Percentiles rank a stretch among this genome's conserved stretches.
phyloP scores from a whole-genome alignment of 2,113 vertebrate genomes.

The Colaptes auratus region DNA sequence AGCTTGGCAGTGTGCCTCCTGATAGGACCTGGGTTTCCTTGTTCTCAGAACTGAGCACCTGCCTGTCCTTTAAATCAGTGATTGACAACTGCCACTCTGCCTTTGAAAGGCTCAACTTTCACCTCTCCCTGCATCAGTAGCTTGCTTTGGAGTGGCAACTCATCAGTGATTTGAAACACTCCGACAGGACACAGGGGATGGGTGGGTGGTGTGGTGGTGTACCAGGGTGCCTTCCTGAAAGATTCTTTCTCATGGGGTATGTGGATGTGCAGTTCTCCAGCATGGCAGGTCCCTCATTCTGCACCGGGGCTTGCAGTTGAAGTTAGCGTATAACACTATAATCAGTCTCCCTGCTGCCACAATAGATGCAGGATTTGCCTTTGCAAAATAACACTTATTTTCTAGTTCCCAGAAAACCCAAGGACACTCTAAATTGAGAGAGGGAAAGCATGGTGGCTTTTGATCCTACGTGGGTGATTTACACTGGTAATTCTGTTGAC shows the following conservation, averaged over 20 bases:
- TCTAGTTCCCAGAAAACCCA: background rate
- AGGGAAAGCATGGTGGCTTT: background rate
- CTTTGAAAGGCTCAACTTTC: background rate
- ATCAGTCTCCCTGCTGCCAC: background rate
- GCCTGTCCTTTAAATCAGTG: background rate
- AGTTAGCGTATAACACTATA: background rate
- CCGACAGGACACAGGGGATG: background rate
- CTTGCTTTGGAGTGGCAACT: background rate
- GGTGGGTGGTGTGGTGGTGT: background rate
- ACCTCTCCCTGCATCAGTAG: background rate
- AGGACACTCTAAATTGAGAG: background rate
- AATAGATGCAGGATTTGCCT: background rate
- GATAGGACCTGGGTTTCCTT: background rate
- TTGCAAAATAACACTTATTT: background rate
- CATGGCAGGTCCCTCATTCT: background rate
- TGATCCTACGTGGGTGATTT: background rate
- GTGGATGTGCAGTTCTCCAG: rapidly evolving
- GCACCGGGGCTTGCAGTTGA: background rate
- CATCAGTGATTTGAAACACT: background rate
- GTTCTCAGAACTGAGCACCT: background rate
- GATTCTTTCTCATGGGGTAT: background rate
- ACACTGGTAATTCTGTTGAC: background rate
- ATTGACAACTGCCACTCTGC: background rate
- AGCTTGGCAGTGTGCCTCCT: background rate
- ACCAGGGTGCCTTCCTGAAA: background rate